Evolutionary conservation across 2,113 vertebrate species (phyloP).

Genomic region (Cromileptes altivelis): DNA sequence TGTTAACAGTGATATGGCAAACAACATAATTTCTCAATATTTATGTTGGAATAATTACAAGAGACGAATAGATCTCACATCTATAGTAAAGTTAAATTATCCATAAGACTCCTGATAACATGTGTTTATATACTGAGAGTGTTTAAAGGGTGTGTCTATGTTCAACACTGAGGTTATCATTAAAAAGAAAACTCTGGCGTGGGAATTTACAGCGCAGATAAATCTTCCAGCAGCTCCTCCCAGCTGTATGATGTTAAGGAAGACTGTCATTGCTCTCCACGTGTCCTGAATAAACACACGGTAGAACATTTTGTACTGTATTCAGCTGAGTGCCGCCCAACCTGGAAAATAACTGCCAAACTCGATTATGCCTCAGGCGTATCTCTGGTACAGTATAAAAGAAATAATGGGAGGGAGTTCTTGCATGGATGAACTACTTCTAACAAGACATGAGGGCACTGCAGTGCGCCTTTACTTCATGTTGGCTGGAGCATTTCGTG

Average conservation of each 20-base stretch:
- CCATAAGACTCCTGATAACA: background rate
- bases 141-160: conserved; percentile 38
- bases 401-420: conserved; percentile 6
- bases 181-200: conserved; percentile 31
- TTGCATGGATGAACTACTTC: conserved; percentile 43
- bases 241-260: background rate
- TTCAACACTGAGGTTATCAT: conserved; percentile 44
- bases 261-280: background rate
- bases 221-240: conserved; percentile 32
- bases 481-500: background rate
- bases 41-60: background rate
- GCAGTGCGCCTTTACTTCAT: background rate
- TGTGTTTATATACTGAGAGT: background rate
- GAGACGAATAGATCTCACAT: background rate
- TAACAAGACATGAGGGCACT: conserved; percentile 15
- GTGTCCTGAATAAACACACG: background rate
- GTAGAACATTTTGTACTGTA: conserved; percentile 56
- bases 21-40: background rate
- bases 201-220: conserved; percentile 28
- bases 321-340: conserved; percentile 32
- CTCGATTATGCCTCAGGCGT: conserved; percentile 43
- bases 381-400: conserved; percentile 23
- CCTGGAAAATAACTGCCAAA: conserved; percentile 47
- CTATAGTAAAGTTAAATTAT: too few species aligned
- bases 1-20: background rate